These are phyloP conservation scores for Nysson spinosus DNA, from an alignment of 2,888 invertebrate genomes.

Conservation along the genomic window DNA sequence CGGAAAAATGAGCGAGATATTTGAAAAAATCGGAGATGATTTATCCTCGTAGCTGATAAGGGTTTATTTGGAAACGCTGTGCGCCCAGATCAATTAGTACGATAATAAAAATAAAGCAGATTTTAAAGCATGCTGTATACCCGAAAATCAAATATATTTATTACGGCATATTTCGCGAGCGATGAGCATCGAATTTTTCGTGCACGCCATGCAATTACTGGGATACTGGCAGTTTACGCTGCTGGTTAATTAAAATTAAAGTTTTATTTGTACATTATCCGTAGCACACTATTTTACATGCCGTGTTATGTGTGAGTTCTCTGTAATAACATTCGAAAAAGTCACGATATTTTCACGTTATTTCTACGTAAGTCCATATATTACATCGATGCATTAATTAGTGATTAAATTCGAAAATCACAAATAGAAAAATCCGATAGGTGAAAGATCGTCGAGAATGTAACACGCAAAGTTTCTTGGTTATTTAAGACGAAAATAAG, in stretches of 20 bases:
- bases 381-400: too few relatives aligned
- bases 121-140: constrained; percentile 35
- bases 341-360: constrained; percentile 9
- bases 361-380: constrained; percentile 19
- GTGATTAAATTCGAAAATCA: too few relatives aligned
- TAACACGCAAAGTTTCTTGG: too few relatives aligned
- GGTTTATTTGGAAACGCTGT: constrained; percentile 38
- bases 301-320: constrained; percentile 44
- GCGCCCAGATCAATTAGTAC: constrained; percentile 37
- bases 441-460: too few relatives aligned
- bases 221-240: constrained; percentile 23
- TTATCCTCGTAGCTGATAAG: constrained; percentile 26
- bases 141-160: constrained; percentile 48
- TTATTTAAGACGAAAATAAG: too few relatives aligned
- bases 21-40: too few relatives aligned
- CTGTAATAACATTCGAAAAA: constrained; percentile 15
- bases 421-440: too few relatives aligned
- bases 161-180: constrained; percentile 37
- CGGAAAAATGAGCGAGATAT: too few relatives aligned
- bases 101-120: constrained; percentile 31
- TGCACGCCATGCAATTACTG: constrained; percentile 33
- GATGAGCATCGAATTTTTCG: constrained; percentile 37
- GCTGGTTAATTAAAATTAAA: constrained; percentile 48
- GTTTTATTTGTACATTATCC: constrained; percentile 46
- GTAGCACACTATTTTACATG: constrained; percentile 40